phyloP scores from a whole-genome alignment of 2,888 invertebrate species.

The Machimus rusticus region DNA sequence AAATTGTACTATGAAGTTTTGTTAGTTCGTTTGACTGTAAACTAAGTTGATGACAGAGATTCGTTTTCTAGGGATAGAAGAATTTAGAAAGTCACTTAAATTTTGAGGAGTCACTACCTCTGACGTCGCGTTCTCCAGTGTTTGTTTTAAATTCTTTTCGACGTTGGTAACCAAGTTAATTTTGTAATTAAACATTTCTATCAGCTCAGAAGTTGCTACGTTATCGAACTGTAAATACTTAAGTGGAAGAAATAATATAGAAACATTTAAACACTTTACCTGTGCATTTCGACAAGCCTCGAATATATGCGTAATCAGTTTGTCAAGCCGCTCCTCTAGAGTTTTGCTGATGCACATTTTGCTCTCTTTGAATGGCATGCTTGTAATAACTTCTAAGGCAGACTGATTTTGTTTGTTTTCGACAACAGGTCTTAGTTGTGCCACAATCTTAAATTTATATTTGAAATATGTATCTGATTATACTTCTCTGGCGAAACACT shows the following conservation, averaged over 20 bases:
- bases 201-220: slow-evolving; percentile 58
- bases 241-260: neutral
- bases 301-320: slow-evolving; percentile 51
- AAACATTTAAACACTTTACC: neutral
- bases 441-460: neutral
- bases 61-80: slow-evolving; percentile 52
- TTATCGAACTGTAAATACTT: slow-evolving; percentile 53
- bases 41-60: slow-evolving; percentile 56
- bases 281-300: slow-evolving; percentile 36
- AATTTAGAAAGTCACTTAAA: neutral
- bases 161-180: slow-evolving; percentile 56
- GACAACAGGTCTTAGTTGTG: neutral
- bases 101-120: slow-evolving; percentile 48
- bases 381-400: neutral
- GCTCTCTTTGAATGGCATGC: neutral
- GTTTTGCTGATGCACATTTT: slow-evolving; percentile 53
- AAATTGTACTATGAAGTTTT: slow-evolving; percentile 58
- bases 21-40: slow-evolving; percentile 59
- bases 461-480: neutral
- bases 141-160: slow-evolving; percentile 54
- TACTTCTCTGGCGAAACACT: neutral
- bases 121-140: slow-evolving; percentile 56
- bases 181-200: slow-evolving; percentile 60
- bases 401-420: neutral
- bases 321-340: slow-evolving; percentile 56